A percentile compares a stretch with the other conserved stretches of the same genome.
Evolutionary conservation across 2,888 invertebrate genomes (phyloP).

Genomic region (Amblyjoppa fuscipennis): DNA sequence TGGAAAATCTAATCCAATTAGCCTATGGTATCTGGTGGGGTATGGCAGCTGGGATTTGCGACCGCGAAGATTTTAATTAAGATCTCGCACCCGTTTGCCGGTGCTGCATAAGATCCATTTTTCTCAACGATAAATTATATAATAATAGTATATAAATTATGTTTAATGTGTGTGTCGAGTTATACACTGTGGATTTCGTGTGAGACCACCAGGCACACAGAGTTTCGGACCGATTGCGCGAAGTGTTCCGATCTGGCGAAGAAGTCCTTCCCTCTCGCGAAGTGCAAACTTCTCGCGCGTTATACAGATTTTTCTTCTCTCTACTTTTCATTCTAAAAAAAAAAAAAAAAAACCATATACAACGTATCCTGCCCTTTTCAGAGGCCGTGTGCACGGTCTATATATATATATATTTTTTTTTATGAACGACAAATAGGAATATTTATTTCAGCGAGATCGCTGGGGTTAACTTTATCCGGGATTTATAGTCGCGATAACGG

Average conservation of each 20-base stretch:
- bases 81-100: constrained; percentile 71
- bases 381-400: background rate
- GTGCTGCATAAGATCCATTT: constrained; percentile 57
- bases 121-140: constrained; percentile 45
- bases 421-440: background rate
- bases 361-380: constrained; percentile 35
- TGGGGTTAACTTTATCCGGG: background rate
- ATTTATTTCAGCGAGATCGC: background rate
- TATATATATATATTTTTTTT: background rate
- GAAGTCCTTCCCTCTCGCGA: constrained; percentile 62
- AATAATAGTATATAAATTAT: constrained; percentile 40
- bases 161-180: constrained; percentile 47
- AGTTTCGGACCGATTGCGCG: constrained; percentile 56
- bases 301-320: constrained; percentile 42
- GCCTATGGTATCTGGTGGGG: constrained; percentile 75
- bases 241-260: constrained; percentile 61
- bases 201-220: constrained; percentile 60
- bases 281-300: constrained; percentile 54
- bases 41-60: constrained; percentile 75
- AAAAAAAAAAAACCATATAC: background rate
- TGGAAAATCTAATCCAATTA: constrained; percentile 79
- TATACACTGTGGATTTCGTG: constrained; percentile 48
- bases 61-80: constrained; percentile 80
- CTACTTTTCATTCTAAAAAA: constrained; percentile 57
- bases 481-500: background rate